phyloP scores from a whole-genome alignment of 1,140 invertebrate genomes.

The Neocloeon triangulifer region DNA sequence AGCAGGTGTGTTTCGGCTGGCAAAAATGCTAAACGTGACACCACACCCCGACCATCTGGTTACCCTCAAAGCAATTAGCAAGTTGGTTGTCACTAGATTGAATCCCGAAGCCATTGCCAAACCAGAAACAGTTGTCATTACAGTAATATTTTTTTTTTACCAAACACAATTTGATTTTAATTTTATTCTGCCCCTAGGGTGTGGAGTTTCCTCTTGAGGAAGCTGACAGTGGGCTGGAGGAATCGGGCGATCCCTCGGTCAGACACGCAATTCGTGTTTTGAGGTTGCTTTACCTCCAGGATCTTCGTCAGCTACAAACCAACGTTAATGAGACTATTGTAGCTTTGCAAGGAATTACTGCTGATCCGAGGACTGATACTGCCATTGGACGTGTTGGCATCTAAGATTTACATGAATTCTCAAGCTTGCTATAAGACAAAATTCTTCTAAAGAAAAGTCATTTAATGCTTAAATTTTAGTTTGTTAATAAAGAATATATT shows the following conservation, averaged over 20 bases:
- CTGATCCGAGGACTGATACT: slow-evolving; percentile 93
- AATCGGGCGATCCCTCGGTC: slow-evolving; percentile 39
- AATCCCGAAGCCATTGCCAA: slow-evolving; percentile 39
- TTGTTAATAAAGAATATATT: slow-evolving; percentile 10
- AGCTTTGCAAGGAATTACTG: slow-evolving; percentile 73
- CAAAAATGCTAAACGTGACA: slow-evolving; percentile 52
- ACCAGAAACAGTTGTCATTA: slow-evolving; percentile 25
- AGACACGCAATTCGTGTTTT: slow-evolving; percentile 65
- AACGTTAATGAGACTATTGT: slow-evolving; percentile 88
- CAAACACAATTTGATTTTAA: slow-evolving; percentile 13
- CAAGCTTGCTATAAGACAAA: slow-evolving; percentile 4
- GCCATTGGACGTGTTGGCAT: slow-evolving; percentile 78
- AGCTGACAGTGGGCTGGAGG: slow-evolving; percentile 38
- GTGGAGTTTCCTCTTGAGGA: slow-evolving; percentile 43
- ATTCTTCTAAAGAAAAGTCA: too few relatives aligned
- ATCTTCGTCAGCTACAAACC: slow-evolving; percentile 77
- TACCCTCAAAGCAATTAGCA: slow-evolving; percentile 48
- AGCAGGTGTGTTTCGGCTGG: slow-evolving; percentile 51
- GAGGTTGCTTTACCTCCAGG: slow-evolving; percentile 72
- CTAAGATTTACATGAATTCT: slow-evolving; percentile 18
- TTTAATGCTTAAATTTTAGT: too few relatives aligned
- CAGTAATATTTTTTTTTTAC: slow-evolving; percentile 14
- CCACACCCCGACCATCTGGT: slow-evolving; percentile 60
- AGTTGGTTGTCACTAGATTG: slow-evolving; percentile 38
- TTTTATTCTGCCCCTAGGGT: slow-evolving; percentile 22